phyloP scores from a whole-genome alignment of 2,797 vertebrate species.

The Oophaga sylvatica region DNA sequence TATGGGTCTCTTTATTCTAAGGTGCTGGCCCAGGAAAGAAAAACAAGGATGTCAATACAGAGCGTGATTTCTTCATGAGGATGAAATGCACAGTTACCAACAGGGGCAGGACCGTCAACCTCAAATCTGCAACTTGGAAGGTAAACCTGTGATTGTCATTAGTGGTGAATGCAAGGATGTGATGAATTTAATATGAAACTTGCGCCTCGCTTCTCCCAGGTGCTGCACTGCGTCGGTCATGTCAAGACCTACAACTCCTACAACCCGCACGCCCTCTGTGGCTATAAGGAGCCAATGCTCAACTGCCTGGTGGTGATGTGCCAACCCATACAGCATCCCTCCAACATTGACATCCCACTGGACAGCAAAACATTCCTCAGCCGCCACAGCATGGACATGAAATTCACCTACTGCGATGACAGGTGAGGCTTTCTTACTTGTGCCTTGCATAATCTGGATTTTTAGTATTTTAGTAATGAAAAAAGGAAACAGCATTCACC shows the following conservation, averaged over 20 bases:
- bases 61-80: slow-evolving; percentile 98
- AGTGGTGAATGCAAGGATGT: not conserved
- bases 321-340: slow-evolving; percentile 92
- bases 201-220: slow-evolving; percentile 72
- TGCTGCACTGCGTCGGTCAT: slow-evolving; percentile 95
- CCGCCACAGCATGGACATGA: slow-evolving; percentile 99
- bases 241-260: slow-evolving; percentile 87
- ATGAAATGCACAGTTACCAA: slow-evolving; percentile 99
- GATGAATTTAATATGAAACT: not conserved
- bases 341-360: slow-evolving; percentile 91
- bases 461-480: no score
- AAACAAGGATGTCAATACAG: slow-evolving; percentile 86
- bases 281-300: slow-evolving; percentile 89
- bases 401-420: slow-evolving; percentile 97
- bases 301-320: slow-evolving; percentile 95
- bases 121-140: slow-evolving; percentile 99
- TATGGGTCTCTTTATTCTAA: slow-evolving; percentile 60
- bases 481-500: no score
- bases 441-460: not conserved
- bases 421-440: slow-evolving; percentile 74
- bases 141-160: slow-evolving; percentile 68
- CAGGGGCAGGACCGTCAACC: slow-evolving; percentile 95
- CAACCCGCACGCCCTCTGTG: slow-evolving; percentile 79
- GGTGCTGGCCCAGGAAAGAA: slow-evolving; percentile 86
- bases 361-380: slow-evolving; percentile 97